A percentile compares a stretch with the other conserved stretches of the same genome.
Conservation (phyloP, 2,888 invertebrate species). For the Habrosyne pyritoides region DNA sequence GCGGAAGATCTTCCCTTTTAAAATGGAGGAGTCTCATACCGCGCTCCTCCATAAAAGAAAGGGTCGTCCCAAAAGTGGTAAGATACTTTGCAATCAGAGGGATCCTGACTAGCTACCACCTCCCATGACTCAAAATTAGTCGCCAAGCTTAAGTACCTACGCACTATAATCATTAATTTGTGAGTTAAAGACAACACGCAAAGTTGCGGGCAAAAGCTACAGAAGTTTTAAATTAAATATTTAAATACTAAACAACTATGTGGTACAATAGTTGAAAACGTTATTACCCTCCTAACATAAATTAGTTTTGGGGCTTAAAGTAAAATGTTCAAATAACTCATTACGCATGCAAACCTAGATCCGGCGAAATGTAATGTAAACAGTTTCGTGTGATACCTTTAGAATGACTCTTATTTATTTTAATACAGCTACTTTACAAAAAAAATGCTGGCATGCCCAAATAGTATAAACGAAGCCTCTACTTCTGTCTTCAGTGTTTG, state of each 20-base stretch:
- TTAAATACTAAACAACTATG: conserved; percentile 22
- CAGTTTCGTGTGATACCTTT: conserved; percentile 36
- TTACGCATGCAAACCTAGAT: conserved; percentile 17
- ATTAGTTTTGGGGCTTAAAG: conserved; percentile 32
- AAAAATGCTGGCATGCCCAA: too few species aligned
- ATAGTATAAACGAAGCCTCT: too few species aligned
- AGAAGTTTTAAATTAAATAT: conserved; percentile 15
- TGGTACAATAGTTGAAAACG: conserved; percentile 24
- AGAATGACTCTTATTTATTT: conserved; percentile 15
- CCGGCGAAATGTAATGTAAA: conserved; percentile 25
- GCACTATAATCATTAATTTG: not conserved
- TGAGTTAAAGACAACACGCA: not conserved
- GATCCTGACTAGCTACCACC: too few species aligned
- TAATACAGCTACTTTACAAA: too few species aligned
- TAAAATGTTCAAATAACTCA: conserved; percentile 28
- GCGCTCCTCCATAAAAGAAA: too few species aligned
- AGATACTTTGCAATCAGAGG: too few species aligned
- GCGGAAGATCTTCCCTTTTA: too few species aligned
- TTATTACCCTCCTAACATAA: conserved; percentile 19
- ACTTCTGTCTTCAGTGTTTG: too few species aligned
- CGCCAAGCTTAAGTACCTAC: too few species aligned
- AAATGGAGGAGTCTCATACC: too few species aligned
- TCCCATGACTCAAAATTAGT: too few species aligned
- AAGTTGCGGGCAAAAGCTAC: not conserved
- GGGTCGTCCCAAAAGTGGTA: too few species aligned